Conservation (phyloP, 2,113 vertebrate genomes). For the Ptychochromis oligacanthus region DNA sequence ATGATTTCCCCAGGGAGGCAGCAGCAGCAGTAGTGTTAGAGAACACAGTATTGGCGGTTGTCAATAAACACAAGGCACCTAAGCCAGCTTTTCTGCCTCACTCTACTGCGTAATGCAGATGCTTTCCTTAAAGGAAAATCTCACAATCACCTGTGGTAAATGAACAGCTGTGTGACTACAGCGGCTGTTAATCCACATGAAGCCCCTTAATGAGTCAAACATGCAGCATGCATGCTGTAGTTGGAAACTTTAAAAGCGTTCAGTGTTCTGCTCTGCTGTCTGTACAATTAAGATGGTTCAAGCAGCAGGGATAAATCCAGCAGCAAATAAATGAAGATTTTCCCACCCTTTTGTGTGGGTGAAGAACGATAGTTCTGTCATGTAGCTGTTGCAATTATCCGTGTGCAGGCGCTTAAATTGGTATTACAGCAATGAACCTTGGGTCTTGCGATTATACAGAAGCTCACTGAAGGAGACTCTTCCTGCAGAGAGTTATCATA, state of each 20-base stretch:
- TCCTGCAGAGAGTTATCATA: background rate
- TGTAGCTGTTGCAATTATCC: slow-evolving; percentile 30
- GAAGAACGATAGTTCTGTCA: slow-evolving; percentile 24
- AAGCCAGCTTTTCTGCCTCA: background rate
- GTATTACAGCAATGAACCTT: slow-evolving; percentile 35
- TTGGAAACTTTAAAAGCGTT: background rate
- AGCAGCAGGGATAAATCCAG: slow-evolving; percentile 4
- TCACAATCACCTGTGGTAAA: slow-evolving; percentile 18
- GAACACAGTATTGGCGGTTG: slow-evolving; percentile 14
- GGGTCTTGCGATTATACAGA: background rate
- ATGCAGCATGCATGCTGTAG: background rate
- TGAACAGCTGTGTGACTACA: background rate
- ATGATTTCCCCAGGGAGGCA: slow-evolving; percentile 54
- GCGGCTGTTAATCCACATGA: background rate
- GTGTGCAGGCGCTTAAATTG: background rate
- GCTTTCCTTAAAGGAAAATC: background rate
- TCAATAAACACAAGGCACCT: slow-evolving; percentile 16
- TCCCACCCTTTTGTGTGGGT: slow-evolving; percentile 45
- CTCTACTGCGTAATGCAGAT: background rate
- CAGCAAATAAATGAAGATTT: slow-evolving; percentile 5
- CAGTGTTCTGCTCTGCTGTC: background rate
- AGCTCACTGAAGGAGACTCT: background rate
- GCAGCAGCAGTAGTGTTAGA: slow-evolving; percentile 4
- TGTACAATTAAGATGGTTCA: background rate
- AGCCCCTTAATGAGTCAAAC: background rate